phyloP scores from a whole-genome alignment of 2,797 vertebrate species.

The Ceyx erithaca region DNA sequence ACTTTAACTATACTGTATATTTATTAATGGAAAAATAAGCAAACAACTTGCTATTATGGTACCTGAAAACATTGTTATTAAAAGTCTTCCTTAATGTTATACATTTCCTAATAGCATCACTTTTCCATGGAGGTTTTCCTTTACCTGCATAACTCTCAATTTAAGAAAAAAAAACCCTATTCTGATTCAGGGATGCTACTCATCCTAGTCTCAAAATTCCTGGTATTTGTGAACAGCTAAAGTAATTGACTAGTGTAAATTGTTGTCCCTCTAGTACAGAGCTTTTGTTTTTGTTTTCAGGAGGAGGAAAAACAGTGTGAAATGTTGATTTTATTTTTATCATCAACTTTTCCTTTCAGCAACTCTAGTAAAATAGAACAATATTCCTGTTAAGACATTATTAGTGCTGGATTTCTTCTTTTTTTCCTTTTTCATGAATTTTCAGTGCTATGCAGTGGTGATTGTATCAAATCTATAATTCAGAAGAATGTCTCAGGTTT shows the following conservation, averaged over 20 bases:
- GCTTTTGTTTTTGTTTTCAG: neutral
- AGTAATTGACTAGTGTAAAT: neutral
- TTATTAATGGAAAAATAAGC: neutral
- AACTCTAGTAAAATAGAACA: neutral
- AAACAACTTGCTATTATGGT: neutral
- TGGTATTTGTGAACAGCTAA: neutral
- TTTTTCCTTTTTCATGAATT: neutral
- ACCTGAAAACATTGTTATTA: neutral
- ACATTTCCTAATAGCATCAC: neutral
- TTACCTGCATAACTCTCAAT: neutral
- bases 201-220: neutral
- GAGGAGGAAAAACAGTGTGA: neutral
- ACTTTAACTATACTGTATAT: neutral
- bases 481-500: neutral
- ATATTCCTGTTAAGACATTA: neutral
- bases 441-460: neutral
- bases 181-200: neutral
- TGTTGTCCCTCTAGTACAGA: neutral
- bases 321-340: neutral
- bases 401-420: neutral
- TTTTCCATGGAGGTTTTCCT: neutral
- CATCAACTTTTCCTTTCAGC: neutral
- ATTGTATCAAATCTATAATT: neutral
- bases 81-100: neutral
- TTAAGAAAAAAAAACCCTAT: neutral